phyloP scores from a whole-genome alignment of 2,113 vertebrate genomes.

The Chrysochloris asiatica region DNA sequence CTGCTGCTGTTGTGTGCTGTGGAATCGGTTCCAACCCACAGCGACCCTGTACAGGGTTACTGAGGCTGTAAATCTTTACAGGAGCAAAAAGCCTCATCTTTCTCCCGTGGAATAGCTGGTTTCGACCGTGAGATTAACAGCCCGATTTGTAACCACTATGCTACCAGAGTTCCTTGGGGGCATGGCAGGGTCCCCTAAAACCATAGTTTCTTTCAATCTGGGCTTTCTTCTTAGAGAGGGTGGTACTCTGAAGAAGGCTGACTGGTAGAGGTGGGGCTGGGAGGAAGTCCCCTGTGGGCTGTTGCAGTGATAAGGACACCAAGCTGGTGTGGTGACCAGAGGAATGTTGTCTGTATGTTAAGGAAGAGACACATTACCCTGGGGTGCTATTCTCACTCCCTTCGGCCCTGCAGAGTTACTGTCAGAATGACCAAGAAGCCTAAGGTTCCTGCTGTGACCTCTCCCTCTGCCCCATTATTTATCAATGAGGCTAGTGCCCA shows the following conservation, averaged over 20 bases:
- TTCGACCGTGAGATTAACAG: no score
- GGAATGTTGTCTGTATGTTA: background rate
- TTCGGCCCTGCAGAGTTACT: background rate
- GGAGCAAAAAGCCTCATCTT: no score
- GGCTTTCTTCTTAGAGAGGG: background rate
- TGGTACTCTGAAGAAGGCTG: background rate
- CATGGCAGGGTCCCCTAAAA: no score
- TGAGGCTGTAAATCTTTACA: no score
- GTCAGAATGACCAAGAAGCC: no score
- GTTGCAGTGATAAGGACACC: background rate
- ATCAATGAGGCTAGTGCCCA: background rate
- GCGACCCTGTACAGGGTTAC: no score
- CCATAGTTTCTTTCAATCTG: background rate
- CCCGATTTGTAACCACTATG: no score
- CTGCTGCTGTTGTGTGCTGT: no score
- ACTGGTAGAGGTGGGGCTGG: background rate
- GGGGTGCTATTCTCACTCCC: background rate
- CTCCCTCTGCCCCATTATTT: background rate
- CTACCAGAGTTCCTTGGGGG: no score
- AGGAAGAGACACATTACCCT: background rate
- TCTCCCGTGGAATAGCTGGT: no score
- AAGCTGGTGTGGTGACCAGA: background rate
- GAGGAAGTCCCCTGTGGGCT: background rate
- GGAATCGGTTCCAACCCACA: no score
- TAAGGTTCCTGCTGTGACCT: background rate